phyloP scores from a whole-genome alignment of 2,888 invertebrate genomes.

The Pseudanteris insignis region DNA sequence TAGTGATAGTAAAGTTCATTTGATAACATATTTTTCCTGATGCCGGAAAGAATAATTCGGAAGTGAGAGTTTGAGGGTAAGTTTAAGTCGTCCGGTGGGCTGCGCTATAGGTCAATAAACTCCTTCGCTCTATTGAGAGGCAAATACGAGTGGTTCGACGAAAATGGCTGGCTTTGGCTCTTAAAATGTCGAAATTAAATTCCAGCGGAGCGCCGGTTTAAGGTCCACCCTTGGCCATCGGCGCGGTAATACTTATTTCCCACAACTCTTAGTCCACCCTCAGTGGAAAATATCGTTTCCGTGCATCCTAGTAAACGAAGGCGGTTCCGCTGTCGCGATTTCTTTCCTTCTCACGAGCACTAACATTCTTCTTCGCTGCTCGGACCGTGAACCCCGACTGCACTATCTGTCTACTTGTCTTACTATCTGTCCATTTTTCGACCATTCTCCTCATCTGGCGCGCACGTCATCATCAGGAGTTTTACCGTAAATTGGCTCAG shows the following conservation, averaged over 20 bases:
- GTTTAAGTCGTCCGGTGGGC: conserved; percentile 17
- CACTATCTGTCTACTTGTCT: conserved; percentile 45
- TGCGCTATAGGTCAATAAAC: conserved; percentile 55
- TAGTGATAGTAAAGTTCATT: no score
- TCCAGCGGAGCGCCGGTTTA: conserved; percentile 54
- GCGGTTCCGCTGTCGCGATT: conserved; percentile 49
- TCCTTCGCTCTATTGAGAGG: conserved; percentile 48
- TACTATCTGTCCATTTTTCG: no score
- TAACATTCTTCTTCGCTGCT: conserved; percentile 34
- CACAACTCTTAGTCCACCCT: conserved; percentile 57
- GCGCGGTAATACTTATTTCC: conserved; percentile 58
- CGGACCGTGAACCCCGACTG: conserved; percentile 44
- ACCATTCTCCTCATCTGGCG: conserved; percentile 20
- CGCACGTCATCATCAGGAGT: conserved; percentile 22
- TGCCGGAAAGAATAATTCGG: conserved; percentile 8
- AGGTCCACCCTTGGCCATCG: conserved; percentile 49
- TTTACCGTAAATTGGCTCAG: conserved; percentile 50
- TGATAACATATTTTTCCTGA: conserved; percentile 11
- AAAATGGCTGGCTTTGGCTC: conserved; percentile 49
- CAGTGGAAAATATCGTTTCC: conserved; percentile 34
- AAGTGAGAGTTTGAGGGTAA: not conserved
- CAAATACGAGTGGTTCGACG: conserved; percentile 29
- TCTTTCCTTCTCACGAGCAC: conserved; percentile 41
- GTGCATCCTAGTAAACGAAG: no score
- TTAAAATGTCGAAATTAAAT: conserved; percentile 64